Evolutionary conservation across 2,797 vertebrate genomes (phyloP), one percentile per base, ranked within the genome.

Genomic region (Melopsittacus undulatus): DNA sequence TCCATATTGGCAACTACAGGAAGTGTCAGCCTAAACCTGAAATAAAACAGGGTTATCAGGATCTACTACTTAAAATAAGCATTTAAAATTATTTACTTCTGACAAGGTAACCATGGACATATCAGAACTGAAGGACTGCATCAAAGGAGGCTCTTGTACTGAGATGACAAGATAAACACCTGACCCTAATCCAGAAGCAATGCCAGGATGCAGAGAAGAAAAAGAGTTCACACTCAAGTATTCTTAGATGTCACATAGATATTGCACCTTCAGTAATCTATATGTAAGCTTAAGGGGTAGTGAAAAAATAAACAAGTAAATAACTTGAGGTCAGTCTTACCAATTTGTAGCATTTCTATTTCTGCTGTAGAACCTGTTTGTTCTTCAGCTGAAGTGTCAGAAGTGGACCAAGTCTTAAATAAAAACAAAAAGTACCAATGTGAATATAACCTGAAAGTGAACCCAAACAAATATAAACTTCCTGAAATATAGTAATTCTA

Each of bases 311-410:
- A 94, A 54, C 0, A 0, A 82, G 38, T 26, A 13, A 13, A 20
- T 36, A 84, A 62, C 34, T 18, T 63, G 29, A 19, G 57, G n/a
- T 32, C 42, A 83, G 69, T 38, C 97, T 98, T 95, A 98, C 98
- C 97, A 61, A 94, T 36, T 49, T 97, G 90, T 51, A 95, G 86
- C 87, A 89, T 95, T 85, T 95, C 96, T 92, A 42, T 67, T 40
- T 69, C 88, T 77, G 73, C 45, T 32, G 57, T 66, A 91, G 94
- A 89, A 74, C n/a, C 29, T 51, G 52, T 54, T 61, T 94, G 89
- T 92, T 87, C 96, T 92, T 66, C 73, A 88, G 81, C 36, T 4
- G 85, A 81, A 76, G 64, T 69, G 23, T n/a, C 74, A 69, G 52
- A 92, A 90, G 83, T 59, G 9, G 86, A 67, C 92, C 56, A 59